Evolutionary conservation across 2,113 vertebrate species (phyloP).

Genomic region (Meles meles): DNA sequence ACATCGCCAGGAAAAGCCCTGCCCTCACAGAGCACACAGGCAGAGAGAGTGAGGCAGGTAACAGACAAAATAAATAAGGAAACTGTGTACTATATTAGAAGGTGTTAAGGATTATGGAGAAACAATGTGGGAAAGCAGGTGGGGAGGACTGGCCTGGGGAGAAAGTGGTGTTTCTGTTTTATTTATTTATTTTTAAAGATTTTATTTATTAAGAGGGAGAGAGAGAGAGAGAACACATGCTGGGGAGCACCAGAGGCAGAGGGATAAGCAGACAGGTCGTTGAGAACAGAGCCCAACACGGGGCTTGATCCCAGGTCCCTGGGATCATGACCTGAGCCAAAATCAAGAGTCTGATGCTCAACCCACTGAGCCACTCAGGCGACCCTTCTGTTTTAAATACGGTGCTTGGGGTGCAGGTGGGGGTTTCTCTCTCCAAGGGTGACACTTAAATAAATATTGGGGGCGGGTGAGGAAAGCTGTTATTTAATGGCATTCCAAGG

Average conservation of each 20-base stretch:
- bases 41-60: accelerated
- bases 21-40: background rate
- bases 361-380: background rate
- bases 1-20: background rate
- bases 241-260: background rate
- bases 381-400: background rate
- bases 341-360: background rate
- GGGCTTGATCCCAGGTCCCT: background rate
- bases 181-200: background rate
- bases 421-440: background rate
- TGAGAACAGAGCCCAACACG: background rate
- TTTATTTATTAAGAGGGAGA: background rate
- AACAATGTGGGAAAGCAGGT: background rate
- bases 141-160: background rate
- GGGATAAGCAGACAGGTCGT: accelerated
- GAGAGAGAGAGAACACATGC: too few species aligned
- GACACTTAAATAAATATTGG: background rate
- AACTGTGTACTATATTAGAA: background rate
- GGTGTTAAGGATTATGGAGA: background rate
- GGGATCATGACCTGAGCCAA: background rate
- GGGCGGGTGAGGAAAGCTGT: background rate
- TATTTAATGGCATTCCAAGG: background rate
- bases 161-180: background rate
- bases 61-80: background rate
- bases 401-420: too few species aligned